phyloP scores from a whole-genome alignment of 2,888 invertebrate species.

The Tipula confusa region DNA sequence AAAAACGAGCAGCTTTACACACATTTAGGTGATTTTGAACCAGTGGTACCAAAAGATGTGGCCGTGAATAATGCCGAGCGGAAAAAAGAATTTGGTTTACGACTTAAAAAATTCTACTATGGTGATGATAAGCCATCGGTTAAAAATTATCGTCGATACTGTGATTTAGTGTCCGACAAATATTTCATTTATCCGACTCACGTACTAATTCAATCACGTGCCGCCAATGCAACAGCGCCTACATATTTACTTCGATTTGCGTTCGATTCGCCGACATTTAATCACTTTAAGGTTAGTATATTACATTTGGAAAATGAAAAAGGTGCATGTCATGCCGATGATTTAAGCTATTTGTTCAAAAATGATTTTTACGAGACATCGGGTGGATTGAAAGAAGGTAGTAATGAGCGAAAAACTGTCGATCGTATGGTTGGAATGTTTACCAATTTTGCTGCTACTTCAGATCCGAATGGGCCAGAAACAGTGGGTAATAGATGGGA shows the following conservation, averaged over 20 bases:
- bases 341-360: constrained; percentile 44
- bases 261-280: constrained; percentile 48
- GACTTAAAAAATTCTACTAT: constrained; percentile 43
- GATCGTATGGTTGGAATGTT: constrained; percentile 43
- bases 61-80: neutral
- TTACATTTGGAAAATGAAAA: constrained; percentile 35
- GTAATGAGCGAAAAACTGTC: constrained; percentile 41
- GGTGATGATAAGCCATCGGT: constrained; percentile 38
- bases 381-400: neutral
- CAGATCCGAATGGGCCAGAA: constrained; percentile 42
- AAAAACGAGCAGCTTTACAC: neutral
- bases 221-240: constrained; percentile 39
- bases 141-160: neutral
- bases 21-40: neutral
- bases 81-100: constrained; percentile 39
- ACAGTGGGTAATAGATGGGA: constrained; percentile 32
- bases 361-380: constrained; percentile 34
- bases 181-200: neutral
- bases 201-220: neutral
- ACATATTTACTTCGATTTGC: constrained; percentile 49
- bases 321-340: constrained; percentile 48
- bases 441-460: constrained; percentile 44
- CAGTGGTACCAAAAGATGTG: neutral
- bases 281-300: constrained; percentile 40
- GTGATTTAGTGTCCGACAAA: neutral